Evolutionary conservation across 1,140 invertebrate genomes (phyloP).

Genomic region (Coelopa frigida): DNA sequence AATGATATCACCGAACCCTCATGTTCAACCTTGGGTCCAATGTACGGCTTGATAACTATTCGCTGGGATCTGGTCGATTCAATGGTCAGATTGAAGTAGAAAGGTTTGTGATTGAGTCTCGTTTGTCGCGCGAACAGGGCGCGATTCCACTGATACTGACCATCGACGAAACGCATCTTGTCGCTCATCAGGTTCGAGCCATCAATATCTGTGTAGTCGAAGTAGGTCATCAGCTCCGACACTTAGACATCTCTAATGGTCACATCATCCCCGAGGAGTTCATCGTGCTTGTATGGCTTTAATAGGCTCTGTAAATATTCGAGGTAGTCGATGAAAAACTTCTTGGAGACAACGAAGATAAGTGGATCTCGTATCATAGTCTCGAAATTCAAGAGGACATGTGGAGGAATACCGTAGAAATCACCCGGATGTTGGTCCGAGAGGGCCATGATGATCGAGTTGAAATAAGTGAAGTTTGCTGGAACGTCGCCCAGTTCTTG

Average conservation of each 20-base stretch:
- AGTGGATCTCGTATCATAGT: conserved; percentile 55
- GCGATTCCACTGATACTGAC: conserved; percentile 2
- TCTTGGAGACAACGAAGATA: conserved; percentile 54
- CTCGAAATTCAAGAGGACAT: conserved; percentile 38
- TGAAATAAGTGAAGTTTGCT: conserved; percentile 52
- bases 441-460: conserved; percentile 26
- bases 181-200: conserved; percentile 54
- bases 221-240: conserved; percentile 53
- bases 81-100: conserved; percentile 48
- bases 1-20: no score
- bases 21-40: no score
- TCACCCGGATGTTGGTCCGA: conserved; percentile 25
- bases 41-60: no score
- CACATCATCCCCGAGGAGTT: conserved; percentile 52
- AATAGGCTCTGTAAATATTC: conserved; percentile 48
- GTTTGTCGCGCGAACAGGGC: conserved; percentile 27
- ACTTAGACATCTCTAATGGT: conserved; percentile 31
- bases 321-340: conserved; percentile 49
- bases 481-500: conserved; percentile 55
- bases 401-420: conserved; percentile 41
- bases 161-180: conserved; percentile 1
- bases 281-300: conserved; percentile 44
- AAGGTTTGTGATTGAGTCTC: conserved; percentile 55
- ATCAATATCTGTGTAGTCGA: conserved; percentile 57
- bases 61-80: no score